Evolutionary conservation across 2,888 invertebrate genomes (phyloP), one percentile per base, ranked within the genome.

Genomic region (Pardosa pseudoannulata): DNA sequence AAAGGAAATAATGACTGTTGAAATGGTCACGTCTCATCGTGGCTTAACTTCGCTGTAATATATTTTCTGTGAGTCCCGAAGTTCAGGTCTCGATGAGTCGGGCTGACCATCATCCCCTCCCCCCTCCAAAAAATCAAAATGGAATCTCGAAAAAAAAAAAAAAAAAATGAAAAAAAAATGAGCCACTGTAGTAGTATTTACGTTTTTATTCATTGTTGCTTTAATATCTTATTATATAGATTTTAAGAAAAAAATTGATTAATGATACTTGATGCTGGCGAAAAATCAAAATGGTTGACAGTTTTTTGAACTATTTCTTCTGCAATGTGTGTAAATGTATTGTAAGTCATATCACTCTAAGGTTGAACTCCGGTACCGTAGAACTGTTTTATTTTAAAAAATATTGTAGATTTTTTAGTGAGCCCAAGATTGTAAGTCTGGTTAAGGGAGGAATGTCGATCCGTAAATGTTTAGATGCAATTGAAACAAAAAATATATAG

Each of bases 121-220:
- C n/a, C n/a, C n/a, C n/a, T n/a, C n/a, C n/a, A n/a, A n/a, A n/a
- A n/a, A n/a, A n/a, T n/a, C n/a, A n/a, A n/a, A n/a, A n/a, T n/a
- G n/a, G n/a, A n/a, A n/a, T n/a, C n/a, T n/a, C n/a, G n/a, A n/a
- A n/a, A n/a, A 87, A 87, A 87, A 87, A 80, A 79, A 87, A 87
- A 87, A 87, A 80, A 80, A 80, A 87, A 75, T 79, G 79, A 68
- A 72, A 75, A 75, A 74, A n/a, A n/a, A 73, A 73, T 76, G 64
- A 72, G 70, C 56, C 71, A 29, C 27, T 74, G 46, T 80, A 80
- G 87, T 79, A 78, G 73, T 76, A 83, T 75, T 87, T 87, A 73
- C 41, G 87, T 87, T 87, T 82, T 79, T 80, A 87, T 87, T 87
- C 87, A n/a, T 87, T 87, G 87, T 87, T 87, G 74, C 80, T 87